Conservation (phyloP, 2,888 invertebrate species). For the Psylliodes chrysocephalus region DNA sequence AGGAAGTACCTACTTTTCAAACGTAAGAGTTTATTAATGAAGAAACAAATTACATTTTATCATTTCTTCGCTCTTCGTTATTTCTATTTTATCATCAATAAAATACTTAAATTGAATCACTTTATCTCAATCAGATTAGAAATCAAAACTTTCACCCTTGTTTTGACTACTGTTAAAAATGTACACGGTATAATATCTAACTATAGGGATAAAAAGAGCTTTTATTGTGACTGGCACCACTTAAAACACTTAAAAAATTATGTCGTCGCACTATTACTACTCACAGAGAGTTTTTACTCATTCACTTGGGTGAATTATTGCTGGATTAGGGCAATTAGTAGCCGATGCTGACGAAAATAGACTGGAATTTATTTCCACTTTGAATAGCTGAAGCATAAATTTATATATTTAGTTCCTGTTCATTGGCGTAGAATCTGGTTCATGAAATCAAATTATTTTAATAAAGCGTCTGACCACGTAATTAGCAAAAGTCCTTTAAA, state of each 20-base stretch:
- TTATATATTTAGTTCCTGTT: neutral
- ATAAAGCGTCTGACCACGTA: no score
- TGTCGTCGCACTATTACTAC: constrained; percentile 36
- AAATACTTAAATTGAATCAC: neutral
- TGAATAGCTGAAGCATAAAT: neutral
- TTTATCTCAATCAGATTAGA: constrained; percentile 16
- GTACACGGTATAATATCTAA: constrained; percentile 45
- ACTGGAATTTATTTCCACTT: constrained; percentile 14
- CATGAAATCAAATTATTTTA: no score
- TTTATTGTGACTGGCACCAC: constrained; percentile 40
- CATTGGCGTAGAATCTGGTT: no score
- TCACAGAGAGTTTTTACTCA: constrained; percentile 43
- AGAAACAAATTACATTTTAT: no score
- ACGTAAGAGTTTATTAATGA: no score
- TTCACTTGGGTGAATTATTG: constrained; percentile 41
- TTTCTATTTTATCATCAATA: no score
- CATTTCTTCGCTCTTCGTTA: no score
- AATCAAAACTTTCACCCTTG: constrained; percentile 42
- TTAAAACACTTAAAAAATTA: constrained; percentile 48
- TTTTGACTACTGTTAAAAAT: constrained; percentile 50
- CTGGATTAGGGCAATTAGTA: constrained; percentile 41
- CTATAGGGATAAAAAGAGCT: constrained; percentile 40
- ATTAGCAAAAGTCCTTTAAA: no score
- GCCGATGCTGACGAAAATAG: constrained; percentile 35
- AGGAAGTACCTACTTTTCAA: no score